Evolutionary conservation across 2,113 vertebrate species (phyloP).

Genomic region (Gopherus evgoodei): DNA sequence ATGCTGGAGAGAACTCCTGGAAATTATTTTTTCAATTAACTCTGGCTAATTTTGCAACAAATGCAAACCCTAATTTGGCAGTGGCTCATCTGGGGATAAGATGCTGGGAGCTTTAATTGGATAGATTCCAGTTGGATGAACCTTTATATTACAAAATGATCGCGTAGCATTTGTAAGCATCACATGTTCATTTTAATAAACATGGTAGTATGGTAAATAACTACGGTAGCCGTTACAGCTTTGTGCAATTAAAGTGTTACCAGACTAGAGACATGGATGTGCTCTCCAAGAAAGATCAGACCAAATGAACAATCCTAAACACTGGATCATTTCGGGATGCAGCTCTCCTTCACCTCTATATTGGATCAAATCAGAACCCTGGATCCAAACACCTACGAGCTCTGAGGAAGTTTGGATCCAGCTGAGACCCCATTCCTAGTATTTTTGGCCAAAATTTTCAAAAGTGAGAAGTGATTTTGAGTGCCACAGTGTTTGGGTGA

Average conservation of each 20-base stretch:
- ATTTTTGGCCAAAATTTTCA: fast-evolving
- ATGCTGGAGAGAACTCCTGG: neutral
- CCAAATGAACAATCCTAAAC: neutral
- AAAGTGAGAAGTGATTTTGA: fast-evolving
- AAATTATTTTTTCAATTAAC: neutral
- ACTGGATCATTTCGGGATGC: fast-evolving
- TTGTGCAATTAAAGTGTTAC: no score
- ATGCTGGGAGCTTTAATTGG: neutral
- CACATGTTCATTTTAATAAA: neutral
- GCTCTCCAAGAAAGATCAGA: neutral
- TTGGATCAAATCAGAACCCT: neutral
- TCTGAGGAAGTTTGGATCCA: neutral
- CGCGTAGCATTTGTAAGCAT: neutral
- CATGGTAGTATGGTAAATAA: neutral
- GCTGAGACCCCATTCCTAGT: neutral
- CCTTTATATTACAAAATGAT: neutral
- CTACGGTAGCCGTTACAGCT: neutral
- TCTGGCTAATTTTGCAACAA: neutral
- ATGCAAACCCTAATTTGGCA: fast-evolving
- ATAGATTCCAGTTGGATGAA: fast-evolving
- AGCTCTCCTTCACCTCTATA: neutral
- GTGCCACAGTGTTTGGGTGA: neutral
- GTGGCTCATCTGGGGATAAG: neutral
- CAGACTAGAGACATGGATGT: no score
- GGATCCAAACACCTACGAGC: neutral